Evolutionary conservation across 2,888 invertebrate species (phyloP).

Genomic region (Minunthozetes semirufus): DNA sequence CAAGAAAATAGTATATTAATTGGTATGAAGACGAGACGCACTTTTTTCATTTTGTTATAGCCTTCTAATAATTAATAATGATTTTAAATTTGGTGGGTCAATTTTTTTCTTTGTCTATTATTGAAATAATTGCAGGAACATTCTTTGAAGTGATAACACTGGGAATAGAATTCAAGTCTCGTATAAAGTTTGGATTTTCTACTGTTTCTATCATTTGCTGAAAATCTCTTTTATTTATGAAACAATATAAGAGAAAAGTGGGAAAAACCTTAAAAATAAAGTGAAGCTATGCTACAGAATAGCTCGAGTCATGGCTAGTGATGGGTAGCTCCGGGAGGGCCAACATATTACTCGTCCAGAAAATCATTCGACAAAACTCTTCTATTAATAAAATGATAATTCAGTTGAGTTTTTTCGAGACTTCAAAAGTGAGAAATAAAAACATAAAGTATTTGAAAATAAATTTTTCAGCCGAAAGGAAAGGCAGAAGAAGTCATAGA

Average conservation of each 20-base stretch:
- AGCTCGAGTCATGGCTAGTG: not conserved
- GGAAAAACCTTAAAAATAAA: not conserved
- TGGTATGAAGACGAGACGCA: too few relatives aligned
- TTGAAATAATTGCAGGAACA: too few relatives aligned
- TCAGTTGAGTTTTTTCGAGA: not conserved
- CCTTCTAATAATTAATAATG: too few relatives aligned
- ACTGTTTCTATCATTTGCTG: not conserved
- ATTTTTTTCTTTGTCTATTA: too few relatives aligned
- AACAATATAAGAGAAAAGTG: not conserved
- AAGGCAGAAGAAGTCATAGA: not conserved
- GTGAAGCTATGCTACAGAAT: not conserved
- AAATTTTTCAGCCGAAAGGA: not conserved
- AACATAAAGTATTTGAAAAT: not conserved
- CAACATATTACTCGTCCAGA: not conserved
- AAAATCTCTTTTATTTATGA: not conserved
- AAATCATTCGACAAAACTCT: not conserved
- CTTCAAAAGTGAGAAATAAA: not conserved
- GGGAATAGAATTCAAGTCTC: not conserved
- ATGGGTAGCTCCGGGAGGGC: not conserved
- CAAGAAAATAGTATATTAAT: too few relatives aligned
- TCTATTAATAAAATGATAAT: constrained; percentile 25
- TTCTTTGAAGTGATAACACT: too few relatives aligned
- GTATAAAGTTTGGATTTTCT: constrained; percentile 1
- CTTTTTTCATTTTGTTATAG: too few relatives aligned
- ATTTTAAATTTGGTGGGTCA: too few relatives aligned